Conservation (phyloP, 2,888 invertebrate genomes). For the Xanthia togata region DNA sequence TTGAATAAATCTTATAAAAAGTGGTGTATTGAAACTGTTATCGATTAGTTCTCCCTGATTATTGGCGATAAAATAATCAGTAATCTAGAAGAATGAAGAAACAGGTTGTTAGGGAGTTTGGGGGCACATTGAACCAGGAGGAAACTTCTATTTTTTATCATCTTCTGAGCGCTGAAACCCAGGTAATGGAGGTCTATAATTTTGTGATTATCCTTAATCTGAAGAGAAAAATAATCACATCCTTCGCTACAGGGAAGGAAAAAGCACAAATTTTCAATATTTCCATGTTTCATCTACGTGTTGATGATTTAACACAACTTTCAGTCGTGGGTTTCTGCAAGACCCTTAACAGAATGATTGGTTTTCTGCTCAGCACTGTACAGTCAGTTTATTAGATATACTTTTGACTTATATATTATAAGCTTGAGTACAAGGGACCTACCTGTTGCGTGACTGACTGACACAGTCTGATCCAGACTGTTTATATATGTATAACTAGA, state of each 20-base stretch:
- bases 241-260: not conserved
- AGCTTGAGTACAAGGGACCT: not conserved
- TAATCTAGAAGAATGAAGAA: not conserved
- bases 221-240: too few species aligned
- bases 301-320: not conserved
- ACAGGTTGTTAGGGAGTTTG: not conserved
- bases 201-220: too few species aligned
- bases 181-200: not conserved
- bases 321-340: not conserved
- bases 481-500: not conserved
- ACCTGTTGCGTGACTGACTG: constrained; percentile 22
- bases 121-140: not conserved
- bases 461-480: not conserved
- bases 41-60: too few species aligned
- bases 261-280: too few species aligned
- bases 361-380: not conserved
- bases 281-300: too few species aligned
- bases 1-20: too few species aligned
- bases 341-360: not conserved
- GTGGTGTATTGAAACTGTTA: not conserved
- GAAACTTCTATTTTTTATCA: not conserved
- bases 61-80: not conserved
- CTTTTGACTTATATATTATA: not conserved
- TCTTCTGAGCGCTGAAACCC: not conserved
- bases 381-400: not conserved